These are phyloP conservation scores for Antechinus stuartii DNA, from an alignment of 2,113 vertebrate genomes.

Conservation along the genomic window DNA sequence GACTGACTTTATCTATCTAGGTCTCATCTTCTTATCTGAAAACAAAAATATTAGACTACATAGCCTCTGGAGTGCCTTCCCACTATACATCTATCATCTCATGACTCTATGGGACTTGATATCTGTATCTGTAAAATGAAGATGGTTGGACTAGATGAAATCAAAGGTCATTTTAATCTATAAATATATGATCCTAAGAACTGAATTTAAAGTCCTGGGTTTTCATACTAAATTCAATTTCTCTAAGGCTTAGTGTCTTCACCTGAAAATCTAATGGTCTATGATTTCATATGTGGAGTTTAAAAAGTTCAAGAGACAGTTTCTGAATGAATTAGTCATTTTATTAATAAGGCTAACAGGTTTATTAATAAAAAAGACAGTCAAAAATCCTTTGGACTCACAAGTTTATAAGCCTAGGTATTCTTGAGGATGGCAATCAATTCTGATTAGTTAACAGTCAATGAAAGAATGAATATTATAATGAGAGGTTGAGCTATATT, in stretches of 20 bases:
- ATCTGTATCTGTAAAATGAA: background rate
- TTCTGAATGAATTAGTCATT: background rate
- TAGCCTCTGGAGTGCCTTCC: background rate
- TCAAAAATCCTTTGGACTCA: background rate
- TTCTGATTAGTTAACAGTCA: too few species aligned
- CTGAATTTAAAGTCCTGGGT: background rate
- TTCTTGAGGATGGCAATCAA: background rate
- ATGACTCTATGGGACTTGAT: background rate
- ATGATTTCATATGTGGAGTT: background rate
- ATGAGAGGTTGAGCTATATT: background rate
- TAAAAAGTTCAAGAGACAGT: background rate
- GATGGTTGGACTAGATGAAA: background rate
- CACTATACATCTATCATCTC: background rate
- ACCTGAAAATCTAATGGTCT: background rate
- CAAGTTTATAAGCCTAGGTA: too few species aligned
- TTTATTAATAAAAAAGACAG: background rate
- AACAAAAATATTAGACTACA: background rate
- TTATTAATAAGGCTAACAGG: background rate
- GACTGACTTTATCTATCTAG: background rate
- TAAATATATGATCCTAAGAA: background rate
- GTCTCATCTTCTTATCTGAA: slow-evolving; percentile 15
- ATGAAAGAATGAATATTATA: background rate
- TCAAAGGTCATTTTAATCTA: background rate
- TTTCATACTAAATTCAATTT: too few species aligned
- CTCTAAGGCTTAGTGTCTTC: background rate